Conservation (phyloP, 1,140 invertebrate species). For the Drosophila chauvacae region DNA sequence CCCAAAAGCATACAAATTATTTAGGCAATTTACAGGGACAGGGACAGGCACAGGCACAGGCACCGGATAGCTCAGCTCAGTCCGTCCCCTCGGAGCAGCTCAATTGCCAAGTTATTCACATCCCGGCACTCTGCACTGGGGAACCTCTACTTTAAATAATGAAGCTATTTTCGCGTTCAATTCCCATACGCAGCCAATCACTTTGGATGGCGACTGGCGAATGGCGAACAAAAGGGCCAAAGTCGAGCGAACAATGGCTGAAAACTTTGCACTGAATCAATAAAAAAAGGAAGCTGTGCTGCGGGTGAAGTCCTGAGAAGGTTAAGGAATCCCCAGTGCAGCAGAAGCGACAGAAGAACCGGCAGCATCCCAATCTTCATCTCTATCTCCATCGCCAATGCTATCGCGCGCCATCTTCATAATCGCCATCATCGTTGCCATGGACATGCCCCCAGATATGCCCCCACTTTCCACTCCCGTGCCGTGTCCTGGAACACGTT, state of each 20-base stretch:
- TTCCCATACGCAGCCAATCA: constrained; percentile 80
- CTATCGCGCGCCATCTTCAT: constrained; percentile 60
- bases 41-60: neutral
- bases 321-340: constrained; percentile 31
- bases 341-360: constrained; percentile 29
- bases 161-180: constrained; percentile 81
- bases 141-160: constrained; percentile 77
- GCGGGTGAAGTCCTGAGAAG: constrained; percentile 27
- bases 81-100: constrained; percentile 50
- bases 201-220: constrained; percentile 44
- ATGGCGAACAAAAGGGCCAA: constrained; percentile 57
- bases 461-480: constrained; percentile 17
- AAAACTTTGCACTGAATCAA: constrained; percentile 60
- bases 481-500: constrained; percentile 74
- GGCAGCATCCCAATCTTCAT: constrained; percentile 37
- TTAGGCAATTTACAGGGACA: constrained; percentile 66
- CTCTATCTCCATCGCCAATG: constrained; percentile 13
- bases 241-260: constrained; percentile 49
- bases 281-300: constrained; percentile 26
- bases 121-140: constrained; percentile 51
- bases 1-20: constrained; percentile 76
- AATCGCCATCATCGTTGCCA: constrained; percentile 72
- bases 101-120: constrained; percentile 60
- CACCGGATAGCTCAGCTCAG: constrained; percentile 7
- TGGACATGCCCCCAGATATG: constrained; percentile 42